phyloP scores from a whole-genome alignment of 1,140 invertebrate genomes.

The Mercenaria mercenaria region DNA sequence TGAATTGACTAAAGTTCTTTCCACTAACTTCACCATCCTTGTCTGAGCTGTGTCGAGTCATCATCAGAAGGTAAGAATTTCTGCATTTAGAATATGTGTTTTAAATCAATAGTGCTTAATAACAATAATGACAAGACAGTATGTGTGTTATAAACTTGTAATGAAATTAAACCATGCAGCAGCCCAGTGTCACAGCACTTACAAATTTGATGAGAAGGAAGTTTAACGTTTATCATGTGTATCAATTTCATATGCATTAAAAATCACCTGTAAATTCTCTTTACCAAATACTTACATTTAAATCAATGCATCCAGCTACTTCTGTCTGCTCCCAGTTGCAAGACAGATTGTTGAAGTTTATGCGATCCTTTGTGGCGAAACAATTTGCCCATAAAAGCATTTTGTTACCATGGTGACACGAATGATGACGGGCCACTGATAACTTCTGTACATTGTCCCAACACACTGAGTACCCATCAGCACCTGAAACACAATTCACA shows the following conservation, averaged over 20 bases:
- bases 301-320: neutral
- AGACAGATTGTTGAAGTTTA: neutral
- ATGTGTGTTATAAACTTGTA: no score
- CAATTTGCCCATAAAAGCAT: constrained; percentile 35
- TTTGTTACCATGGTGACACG: neutral
- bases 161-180: no score
- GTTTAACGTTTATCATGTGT: no score
- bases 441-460: constrained; percentile 44
- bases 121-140: no score
- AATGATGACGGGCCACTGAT: neutral
- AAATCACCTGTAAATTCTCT: no score
- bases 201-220: no score
- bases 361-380: neutral
- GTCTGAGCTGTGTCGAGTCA: neutral
- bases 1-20: neutral
- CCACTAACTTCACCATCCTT: neutral
- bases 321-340: neutral
- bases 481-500: neutral
- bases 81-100: constrained; percentile 15
- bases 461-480: neutral
- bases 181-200: no score
- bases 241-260: no score
- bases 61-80: constrained; percentile 1
- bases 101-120: no score
- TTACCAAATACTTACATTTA: neutral